Conservation (phyloP, 1,140 invertebrate genomes). For the Aradophagus sp. region DNA sequence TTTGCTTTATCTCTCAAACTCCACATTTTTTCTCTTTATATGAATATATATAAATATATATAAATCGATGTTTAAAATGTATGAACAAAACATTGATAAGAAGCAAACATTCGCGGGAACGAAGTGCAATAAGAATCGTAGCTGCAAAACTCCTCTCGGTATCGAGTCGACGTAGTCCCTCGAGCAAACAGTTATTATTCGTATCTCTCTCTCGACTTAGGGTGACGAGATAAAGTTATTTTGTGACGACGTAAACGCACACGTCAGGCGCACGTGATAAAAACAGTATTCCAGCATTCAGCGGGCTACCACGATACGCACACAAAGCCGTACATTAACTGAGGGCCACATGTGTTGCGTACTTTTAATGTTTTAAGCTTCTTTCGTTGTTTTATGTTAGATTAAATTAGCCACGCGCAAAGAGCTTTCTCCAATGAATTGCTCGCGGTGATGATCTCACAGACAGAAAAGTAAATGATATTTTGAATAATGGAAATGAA, state of each 20-base stretch:
- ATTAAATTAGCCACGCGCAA: constrained; percentile 13
- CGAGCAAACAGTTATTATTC: constrained; percentile 27
- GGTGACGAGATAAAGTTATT: background rate
- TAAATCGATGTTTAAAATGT: no score
- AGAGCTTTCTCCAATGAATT: constrained; percentile 42
- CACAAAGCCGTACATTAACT: constrained; percentile 23
- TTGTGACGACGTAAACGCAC: constrained; percentile 40
- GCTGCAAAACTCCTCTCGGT: constrained; percentile 29
- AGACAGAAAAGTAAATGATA: constrained; percentile 18
- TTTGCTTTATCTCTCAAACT: background rate
- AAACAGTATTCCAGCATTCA: constrained; percentile 52
- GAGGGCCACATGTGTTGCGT: constrained; percentile 11
- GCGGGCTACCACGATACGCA: constrained; percentile 44
- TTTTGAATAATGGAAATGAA: constrained; percentile 31
- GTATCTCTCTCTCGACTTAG: constrained; percentile 14
- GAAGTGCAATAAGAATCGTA: constrained; percentile 30
- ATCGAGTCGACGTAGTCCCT: constrained; percentile 47
- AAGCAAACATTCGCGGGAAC: constrained; percentile 16
- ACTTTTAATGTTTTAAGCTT: constrained; percentile 4
- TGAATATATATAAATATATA: no score
- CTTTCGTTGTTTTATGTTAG: constrained; percentile 7
- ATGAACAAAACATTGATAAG: no score
- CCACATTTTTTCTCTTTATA: background rate
- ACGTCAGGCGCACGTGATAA: constrained; percentile 54
- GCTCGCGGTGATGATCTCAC: constrained; percentile 51